Conservation (phyloP, 2,888 invertebrate species). For the Epinotia brunnichana region DNA sequence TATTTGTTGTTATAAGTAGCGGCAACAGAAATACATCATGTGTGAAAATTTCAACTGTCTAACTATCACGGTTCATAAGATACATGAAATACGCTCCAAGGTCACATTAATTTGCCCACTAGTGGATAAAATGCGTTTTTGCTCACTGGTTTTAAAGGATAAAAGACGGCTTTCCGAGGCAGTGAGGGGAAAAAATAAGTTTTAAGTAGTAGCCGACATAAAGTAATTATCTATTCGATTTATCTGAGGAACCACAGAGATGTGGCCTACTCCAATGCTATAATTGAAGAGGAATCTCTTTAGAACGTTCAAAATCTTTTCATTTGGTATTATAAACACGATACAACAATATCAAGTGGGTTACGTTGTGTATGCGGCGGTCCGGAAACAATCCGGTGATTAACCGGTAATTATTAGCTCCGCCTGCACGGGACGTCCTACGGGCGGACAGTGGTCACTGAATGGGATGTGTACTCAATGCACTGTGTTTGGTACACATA, state of each 20-base stretch:
- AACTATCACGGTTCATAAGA: no score
- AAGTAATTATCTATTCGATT: neutral
- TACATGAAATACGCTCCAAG: no score
- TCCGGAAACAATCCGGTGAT: constrained; percentile 30
- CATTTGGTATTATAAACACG: neutral
- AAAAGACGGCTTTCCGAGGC: no score
- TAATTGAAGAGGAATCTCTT: neutral
- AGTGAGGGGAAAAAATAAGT: no score
- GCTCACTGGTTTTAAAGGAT: no score
- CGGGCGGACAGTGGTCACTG: constrained; percentile 18
- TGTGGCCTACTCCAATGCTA: neutral
- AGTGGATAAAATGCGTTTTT: no score
- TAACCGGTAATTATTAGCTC: constrained; percentile 34
- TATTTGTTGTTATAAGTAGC: no score
- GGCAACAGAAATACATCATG: no score
- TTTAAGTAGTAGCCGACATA: no score
- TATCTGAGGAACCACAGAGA: neutral
- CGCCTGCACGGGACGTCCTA: constrained; percentile 9
- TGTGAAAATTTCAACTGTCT: no score
- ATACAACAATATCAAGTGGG: constrained; percentile 7
- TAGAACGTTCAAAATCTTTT: neutral
- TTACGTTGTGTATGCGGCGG: neutral
- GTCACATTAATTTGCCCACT: no score
- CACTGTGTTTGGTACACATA: neutral
- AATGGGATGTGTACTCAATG: constrained; percentile 6